A percentile compares a stretch with the other conserved stretches of the same genome.
Conservation (phyloP, 2,888 invertebrate genomes). For the Tetrapedia diversipes region DNA sequence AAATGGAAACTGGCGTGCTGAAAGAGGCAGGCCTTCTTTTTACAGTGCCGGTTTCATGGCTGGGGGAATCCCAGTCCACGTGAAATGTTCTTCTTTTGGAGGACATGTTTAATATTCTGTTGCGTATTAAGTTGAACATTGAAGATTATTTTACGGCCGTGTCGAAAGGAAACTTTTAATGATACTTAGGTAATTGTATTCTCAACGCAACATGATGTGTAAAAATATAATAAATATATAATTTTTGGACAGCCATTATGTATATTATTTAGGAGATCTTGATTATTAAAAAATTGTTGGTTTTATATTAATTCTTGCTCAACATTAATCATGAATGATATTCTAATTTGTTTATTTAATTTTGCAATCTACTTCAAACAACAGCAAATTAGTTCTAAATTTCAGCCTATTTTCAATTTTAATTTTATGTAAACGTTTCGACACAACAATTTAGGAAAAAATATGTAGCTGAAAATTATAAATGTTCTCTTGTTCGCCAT, state of each 20-base stretch:
- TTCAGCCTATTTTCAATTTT: too few relatives aligned
- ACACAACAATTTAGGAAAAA: too few relatives aligned
- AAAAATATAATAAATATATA: too few relatives aligned
- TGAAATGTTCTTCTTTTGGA: slow-evolving; percentile 74
- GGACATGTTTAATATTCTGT: slow-evolving; percentile 50
- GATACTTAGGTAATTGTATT: slow-evolving; percentile 35
- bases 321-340: too few relatives aligned
- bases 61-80: slow-evolving; percentile 90
- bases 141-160: slow-evolving; percentile 65
- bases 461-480: not conserved
- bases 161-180: slow-evolving; percentile 68
- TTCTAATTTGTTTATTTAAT: too few relatives aligned
- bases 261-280: too few relatives aligned
- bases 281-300: too few relatives aligned
- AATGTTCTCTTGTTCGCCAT: too few relatives aligned
- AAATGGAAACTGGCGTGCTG: slow-evolving; percentile 59
- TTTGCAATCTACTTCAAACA: too few relatives aligned
- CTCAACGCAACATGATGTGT: not conserved
- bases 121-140: not conserved
- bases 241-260: slow-evolving; percentile 7
- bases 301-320: too few relatives aligned
- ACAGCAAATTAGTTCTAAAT: too few relatives aligned
- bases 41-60: slow-evolving; percentile 88
- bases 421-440: too few relatives aligned
- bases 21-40: slow-evolving; percentile 87